A percentile compares a stretch with the other conserved stretches of the same genome.
Evolutionary conservation across 1,140 invertebrate species (phyloP).

Genomic region (Hestina assimilis): DNA sequence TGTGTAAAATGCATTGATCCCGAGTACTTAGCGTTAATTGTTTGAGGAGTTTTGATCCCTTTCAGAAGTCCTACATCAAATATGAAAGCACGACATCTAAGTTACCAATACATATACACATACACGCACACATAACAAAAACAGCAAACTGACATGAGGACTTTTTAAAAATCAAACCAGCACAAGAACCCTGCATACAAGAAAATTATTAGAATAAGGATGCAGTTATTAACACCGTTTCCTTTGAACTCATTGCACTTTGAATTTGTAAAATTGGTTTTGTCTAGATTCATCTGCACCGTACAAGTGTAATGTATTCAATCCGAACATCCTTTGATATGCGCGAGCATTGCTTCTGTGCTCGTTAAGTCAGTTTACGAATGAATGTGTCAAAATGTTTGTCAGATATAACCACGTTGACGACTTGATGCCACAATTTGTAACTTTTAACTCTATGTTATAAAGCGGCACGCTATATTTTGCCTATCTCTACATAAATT

Average conservation of each 20-base stretch:
- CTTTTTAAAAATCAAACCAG: background rate
- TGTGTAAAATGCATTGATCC: no score
- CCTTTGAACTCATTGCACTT: conserved; percentile 26
- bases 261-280: conserved; percentile 29
- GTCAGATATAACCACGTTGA: background rate
- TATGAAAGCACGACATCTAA: no score
- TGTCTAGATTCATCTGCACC: conserved; percentile 34
- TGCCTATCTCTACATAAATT: no score
- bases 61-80: no score
- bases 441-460: no score
- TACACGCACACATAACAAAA: no score
- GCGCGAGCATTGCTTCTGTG: conserved; percentile 14
- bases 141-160: background rate
- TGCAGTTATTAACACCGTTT: conserved; percentile 29
- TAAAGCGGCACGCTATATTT: no score
- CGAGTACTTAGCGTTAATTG: no score
- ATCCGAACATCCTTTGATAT: conserved; percentile 27
- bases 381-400: conserved; percentile 15
- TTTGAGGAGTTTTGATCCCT: no score
- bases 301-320: conserved; percentile 31
- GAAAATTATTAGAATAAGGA: conserved; percentile 29
- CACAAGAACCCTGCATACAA: no score
- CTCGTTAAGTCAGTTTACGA: conserved; percentile 4
- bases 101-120: no score
- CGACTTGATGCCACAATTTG: background rate